Evolutionary conservation across 2,113 vertebrate species (phyloP), one percentile per base, ranked within the genome.

Genomic region (Fregetta grallaria): DNA sequence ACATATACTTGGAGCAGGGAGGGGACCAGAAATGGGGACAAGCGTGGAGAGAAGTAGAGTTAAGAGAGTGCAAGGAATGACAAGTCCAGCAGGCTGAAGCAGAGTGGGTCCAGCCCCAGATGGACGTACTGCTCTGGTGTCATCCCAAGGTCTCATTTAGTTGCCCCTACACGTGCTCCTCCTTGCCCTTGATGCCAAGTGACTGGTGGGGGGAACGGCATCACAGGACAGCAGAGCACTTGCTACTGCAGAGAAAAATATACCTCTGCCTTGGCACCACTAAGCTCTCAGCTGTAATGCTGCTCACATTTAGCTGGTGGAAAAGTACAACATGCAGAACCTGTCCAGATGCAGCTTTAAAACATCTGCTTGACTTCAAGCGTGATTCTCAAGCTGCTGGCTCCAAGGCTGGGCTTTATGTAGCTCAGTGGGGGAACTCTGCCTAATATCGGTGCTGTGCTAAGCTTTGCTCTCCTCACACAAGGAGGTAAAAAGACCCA

Each of bases 141-240:
- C 25, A 71, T 10, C 71, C 62, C 61, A 62, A 66, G 11, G n/a
- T 56, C 26, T 78, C 45, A 44, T 27, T 85, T 61, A 75, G n/a
- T 5, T 72, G n/a, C 4, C 29, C 23, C 38, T 49, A n/a, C 15
- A 45, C 0, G 0, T 50, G 50, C 6, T 55, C 22, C 30, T 92
- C 36, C 30, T 85, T 82, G 66, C 29, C 61, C 56, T 44, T 75
- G 66, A 68, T 40, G 34, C 30, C 68, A 67, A 29, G 66, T 29
- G 79, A 66, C 30, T n/a, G 36, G 44, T 38, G 18, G 34, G 71
- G 26, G n/a, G 10, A 71, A 86, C 67, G 23, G n/a, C n/a, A 85
- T n/a, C 61, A 71, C 32, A 34, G 61, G 23, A 82, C 20, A 92
- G 78, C 56, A 80, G 44, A 58, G 52, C 44, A 52, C 22, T 88